Evolutionary conservation across 2,797 vertebrate species (phyloP), one percentile per base, ranked within the genome.

Genomic region (Mallotus villosus): DNA sequence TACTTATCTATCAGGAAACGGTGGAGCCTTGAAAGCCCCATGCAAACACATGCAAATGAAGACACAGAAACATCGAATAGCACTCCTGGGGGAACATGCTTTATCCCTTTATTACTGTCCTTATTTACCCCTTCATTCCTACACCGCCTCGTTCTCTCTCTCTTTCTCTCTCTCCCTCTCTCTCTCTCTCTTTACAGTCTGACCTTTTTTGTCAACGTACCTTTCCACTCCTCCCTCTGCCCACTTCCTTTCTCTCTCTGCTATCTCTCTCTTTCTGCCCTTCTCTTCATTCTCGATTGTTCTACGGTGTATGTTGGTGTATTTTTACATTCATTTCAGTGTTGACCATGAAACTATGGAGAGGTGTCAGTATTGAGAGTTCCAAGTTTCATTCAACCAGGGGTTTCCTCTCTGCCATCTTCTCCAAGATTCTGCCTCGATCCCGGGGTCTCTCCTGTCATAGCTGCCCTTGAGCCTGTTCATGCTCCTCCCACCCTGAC

Each of bases 401-500:
- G 27, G 27, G 27, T 29, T 29, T 29, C 27, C 27, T 29, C 27
- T 29, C 27, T 29, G 27, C 27, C 46, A 46, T 73, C 76, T 78
- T 76, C 91, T 78, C 80, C 89, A 79, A 76, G 84, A 84, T 87
- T 82, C 78, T 82, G 78, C 73, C 85, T 91, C 88, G 92, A 95
- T 85, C 85, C 71, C 62, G 76, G 84, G 73, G 68, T 65, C 58
- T 90, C 85, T 87, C 92, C 91, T 93, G 90, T 90, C 86, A 88
- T 93, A 90, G 90, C 92, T 92, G 86, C 90, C 91, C 92, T 94
- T 94, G 95, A 92, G 92, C 91, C 92, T 29, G 27, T 29, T 29
- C 27, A 29, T 4, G 27, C 41, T 46, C 41, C 41, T 46, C 41
- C 41, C 41, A 46, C 11, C 9, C 41, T 46, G 41, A 46, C 41